Conservation (phyloP, 2,797 vertebrate genomes). For the Sciurus carolinensis region DNA sequence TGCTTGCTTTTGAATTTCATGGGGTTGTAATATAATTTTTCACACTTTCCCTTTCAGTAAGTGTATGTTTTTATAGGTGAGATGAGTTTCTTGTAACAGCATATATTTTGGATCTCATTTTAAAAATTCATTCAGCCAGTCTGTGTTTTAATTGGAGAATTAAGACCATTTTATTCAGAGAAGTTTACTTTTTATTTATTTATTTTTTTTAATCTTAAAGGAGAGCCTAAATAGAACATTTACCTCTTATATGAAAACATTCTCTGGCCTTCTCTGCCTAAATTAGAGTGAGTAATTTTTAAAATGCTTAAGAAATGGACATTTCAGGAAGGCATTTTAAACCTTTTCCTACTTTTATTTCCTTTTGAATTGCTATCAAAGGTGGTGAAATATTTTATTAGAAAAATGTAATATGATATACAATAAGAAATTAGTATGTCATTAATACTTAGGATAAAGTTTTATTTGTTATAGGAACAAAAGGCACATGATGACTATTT, state of each 20-base stretch:
- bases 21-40: no score
- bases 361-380: not conserved
- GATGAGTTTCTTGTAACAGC: no score
- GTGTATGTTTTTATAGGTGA: no score
- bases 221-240: not conserved
- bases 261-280: not conserved
- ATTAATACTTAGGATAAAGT: conserved; percentile 19
- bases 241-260: not conserved
- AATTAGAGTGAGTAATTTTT: not conserved
- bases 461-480: not conserved
- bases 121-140: no score
- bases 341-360: no score
- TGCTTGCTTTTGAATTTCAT: no score
- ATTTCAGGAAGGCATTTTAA: not conserved
- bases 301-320: not conserved
- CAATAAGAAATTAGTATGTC: conserved; percentile 3
- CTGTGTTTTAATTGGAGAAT: no score
- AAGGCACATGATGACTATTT: not conserved
- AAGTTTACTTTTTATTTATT: no score
- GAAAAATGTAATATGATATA: not conserved
- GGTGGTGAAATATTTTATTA: not conserved
- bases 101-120: no score
- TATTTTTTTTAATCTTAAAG: no score
- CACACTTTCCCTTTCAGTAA: no score
- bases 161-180: no score